Base-by-base conservation (phyloP, 2,113 vertebrate genomes). In the Onychorhynchus coronatus region DNA sequence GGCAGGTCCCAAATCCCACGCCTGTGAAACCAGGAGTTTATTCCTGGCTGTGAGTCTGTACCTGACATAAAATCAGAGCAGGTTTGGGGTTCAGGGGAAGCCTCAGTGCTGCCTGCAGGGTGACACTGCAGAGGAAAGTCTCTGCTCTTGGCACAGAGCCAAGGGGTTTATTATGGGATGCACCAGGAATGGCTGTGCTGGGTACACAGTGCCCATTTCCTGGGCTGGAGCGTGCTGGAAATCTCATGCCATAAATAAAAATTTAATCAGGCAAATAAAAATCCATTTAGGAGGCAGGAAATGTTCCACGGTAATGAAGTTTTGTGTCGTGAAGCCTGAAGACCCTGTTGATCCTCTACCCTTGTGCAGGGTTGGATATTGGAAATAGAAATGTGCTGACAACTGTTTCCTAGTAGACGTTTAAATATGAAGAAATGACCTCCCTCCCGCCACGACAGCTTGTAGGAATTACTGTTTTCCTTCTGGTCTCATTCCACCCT, bases 271-370 rank as follows among this genome's bases (percentile, higher is more conserved):
- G 65, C 74, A 62, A 87, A 62, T 14, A 8, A 61, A 91, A 90
- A 91, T 68, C 70, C 49, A 19, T 59, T 95, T 81, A 95, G 66
- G 90, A 90, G 91, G 58, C 83, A 96, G 96, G 93, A 96, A 94
- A 89, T 93, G 86, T n/a, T 89, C 76, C 49, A 37, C 0, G 2
- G 80, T 94, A 95, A 94, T 76, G 83, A 93, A 76, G 77, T 91
- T 91, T 91, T 89, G 87, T 78, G 84, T 87, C 0, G 1, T 59
- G 77, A 72, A 92, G 56, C 73, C 66, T 72, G 71, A 95, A 86
- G 92, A 37, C 44, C 76, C 37, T 49, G 50, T 72, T 33, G 63
- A n/a, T 92, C 61, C 47, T 72, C 71, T 59, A 5, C 42, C 52
- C 25, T 55, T 20, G 42, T 46, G 33, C 87, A 41, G 41, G n/a